Percentiles rank a stretch among this genome's conserved stretches.
These are phyloP conservation scores for Euclidia mi DNA, from an alignment of 2,888 invertebrate genomes.

Conservation along the genomic window DNA sequence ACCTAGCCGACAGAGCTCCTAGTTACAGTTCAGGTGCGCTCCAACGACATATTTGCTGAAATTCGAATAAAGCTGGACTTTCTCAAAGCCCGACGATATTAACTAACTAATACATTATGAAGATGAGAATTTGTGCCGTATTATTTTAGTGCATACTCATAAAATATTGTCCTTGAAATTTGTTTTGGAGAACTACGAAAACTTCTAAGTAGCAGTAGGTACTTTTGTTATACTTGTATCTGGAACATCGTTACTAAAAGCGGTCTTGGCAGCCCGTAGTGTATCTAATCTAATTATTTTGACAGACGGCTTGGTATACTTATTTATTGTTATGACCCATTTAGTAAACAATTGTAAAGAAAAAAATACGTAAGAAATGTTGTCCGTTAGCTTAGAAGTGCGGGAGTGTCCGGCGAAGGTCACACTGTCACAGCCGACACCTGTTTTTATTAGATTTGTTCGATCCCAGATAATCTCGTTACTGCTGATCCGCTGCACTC, in stretches of 20 bases:
- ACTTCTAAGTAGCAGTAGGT: neutral
- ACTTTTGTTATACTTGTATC: neutral
- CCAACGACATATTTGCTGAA: conserved; percentile 20
- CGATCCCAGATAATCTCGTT: conserved; percentile 83
- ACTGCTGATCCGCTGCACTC: conserved; percentile 59
- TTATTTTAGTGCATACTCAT: conserved; percentile 21
- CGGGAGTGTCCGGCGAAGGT: conserved; percentile 67
- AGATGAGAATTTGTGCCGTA: conserved; percentile 9
- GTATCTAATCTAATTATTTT: conserved; percentile 17
- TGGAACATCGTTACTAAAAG: neutral
- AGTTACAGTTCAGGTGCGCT: conserved; percentile 27
- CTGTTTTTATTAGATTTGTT: conserved; percentile 86
- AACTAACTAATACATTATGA: conserved; percentile 28
- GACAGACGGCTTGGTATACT: conserved; percentile 31
- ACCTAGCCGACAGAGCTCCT: conserved; percentile 11
- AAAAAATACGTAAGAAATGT: conserved; percentile 47
- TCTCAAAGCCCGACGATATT: conserved; percentile 17
- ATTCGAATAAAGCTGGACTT: conserved; percentile 16
- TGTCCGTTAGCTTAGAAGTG: conserved; percentile 59
- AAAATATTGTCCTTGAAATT: conserved; percentile 15
- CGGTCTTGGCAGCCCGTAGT: conserved; percentile 4
- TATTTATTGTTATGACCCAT: conserved; percentile 41
- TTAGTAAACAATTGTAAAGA: conserved; percentile 54
- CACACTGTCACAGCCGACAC: conserved; percentile 73
- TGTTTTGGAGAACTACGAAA: neutral